These are phyloP conservation scores for Chaetodon trifasciatus DNA, from an alignment of 2,797 vertebrate species.

Conservation along the genomic window DNA sequence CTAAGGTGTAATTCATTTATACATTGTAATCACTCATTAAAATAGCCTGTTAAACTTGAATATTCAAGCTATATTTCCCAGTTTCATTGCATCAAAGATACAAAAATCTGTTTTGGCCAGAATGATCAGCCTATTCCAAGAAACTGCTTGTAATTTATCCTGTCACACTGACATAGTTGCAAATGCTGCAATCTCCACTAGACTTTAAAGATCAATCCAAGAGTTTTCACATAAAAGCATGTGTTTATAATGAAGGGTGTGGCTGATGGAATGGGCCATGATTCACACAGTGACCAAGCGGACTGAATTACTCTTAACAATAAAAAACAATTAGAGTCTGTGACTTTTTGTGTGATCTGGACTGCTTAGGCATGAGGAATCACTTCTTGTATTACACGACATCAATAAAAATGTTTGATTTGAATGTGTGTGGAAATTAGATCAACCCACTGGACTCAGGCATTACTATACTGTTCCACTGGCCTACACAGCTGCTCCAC, in stretches of 20 bases:
- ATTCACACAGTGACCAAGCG: slow-evolving; percentile 28
- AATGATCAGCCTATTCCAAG: not conserved
- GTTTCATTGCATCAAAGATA: slow-evolving; percentile 1
- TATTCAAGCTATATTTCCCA: not conserved
- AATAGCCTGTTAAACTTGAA: not conserved
- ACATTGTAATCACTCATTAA: not conserved
- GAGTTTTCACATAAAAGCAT: not conserved
- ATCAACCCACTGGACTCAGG: slow-evolving; percentile 18
- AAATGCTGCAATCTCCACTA: not conserved
- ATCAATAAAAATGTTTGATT: slow-evolving; percentile 28
- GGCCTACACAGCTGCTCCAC: slow-evolving; percentile 22
- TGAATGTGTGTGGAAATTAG: slow-evolving; percentile 35
- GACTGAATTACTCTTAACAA: slow-evolving; percentile 1
- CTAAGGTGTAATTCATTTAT: no score
- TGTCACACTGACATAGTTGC: slow-evolving; percentile 13
- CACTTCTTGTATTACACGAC: slow-evolving; percentile 14
- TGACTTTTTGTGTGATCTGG: slow-evolving; percentile 13
- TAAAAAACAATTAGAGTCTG: slow-evolving; percentile 20
- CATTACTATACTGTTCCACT: slow-evolving; percentile 39
- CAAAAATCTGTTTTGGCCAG: not conserved
- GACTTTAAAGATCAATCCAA: not conserved
- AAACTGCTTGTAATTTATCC: not conserved
- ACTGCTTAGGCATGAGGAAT: not conserved
- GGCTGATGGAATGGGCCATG: not conserved
- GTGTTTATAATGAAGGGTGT: slow-evolving; percentile 18